Base-by-base conservation (phyloP, 2,113 vertebrate genomes). In the Embiotoca jacksoni region DNA sequence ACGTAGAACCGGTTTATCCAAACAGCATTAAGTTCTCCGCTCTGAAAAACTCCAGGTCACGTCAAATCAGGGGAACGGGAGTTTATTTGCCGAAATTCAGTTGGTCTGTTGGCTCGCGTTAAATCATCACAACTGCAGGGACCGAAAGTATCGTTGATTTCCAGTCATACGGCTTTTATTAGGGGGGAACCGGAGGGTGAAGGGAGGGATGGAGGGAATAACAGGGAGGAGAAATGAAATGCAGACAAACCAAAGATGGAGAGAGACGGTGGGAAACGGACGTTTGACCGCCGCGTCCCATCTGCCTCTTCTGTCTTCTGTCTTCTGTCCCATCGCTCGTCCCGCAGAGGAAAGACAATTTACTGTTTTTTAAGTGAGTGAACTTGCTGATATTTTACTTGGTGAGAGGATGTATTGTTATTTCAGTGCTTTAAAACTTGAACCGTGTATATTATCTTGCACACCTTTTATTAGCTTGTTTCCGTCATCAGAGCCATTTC, bases 81-180 rank as follows among this genome's bases (percentile, higher is more conserved):
- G 75, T 80, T 80, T 70, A 61, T 83, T 81, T 59, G 35, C 49
- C 2, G 65, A 82, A 74, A 72, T 61, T 39, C 67, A 44, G 32
- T 82, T 36, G 59, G 75, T 37, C 65, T 72, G 80, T 78, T 82
- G 83, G 87, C 66, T 81, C 31, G 10, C 61, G 62, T 73, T 68
- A 84, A 88, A 77, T 77, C 78, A 67, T 75, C 64, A 46, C 58
- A 53, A 78, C 63, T 46, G 31, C 57, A 76, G 75, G 73, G 79
- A 63, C 14, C 56, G 83, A 82, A 52, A 75, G 61, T 60, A 65
- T 79, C 49, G 15, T 77, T 67, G 36, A 32, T 83, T 69, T 82
- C 66, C 60, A 77, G 66, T 83, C 88, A 84, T 81, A 74, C 63
- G 49, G 81, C 70, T 89, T 84, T 79, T 83, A 89, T 91, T 89